Evolutionary conservation across 1,140 invertebrate species (phyloP).

Genomic region (Plectrocnemia conspersa): DNA sequence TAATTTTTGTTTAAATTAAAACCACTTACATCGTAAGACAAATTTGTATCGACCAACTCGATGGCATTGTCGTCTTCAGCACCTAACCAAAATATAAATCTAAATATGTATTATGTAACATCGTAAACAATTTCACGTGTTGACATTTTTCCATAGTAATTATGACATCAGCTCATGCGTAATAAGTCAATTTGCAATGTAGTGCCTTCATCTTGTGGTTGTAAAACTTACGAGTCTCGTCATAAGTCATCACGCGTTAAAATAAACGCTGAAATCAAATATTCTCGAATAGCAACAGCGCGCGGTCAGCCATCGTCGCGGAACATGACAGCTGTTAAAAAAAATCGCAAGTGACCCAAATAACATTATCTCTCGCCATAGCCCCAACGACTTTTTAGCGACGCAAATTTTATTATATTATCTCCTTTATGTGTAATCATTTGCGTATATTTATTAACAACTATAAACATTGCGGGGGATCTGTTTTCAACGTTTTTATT

Average conservation of each 20-base stretch:
- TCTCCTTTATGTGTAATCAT: too few species aligned
- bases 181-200: neutral
- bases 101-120: neutral
- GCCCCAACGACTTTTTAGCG: too few species aligned
- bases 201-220: too few species aligned
- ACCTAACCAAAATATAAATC: conserved; percentile 16
- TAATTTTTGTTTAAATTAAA: neutral
- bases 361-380: too few species aligned
- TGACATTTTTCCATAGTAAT: neutral
- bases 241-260: neutral
- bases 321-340: too few species aligned
- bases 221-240: neutral
- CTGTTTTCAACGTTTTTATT: neutral
- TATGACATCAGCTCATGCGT: neutral
- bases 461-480: too few species aligned
- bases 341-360: too few species aligned
- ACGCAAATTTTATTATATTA: too few species aligned
- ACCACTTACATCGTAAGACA: neutral
- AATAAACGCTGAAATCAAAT: neutral
- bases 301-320: too few species aligned
- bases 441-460: too few species aligned
- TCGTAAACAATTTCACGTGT: neutral
- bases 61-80: neutral
- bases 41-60: conserved; percentile 1
- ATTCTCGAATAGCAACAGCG: too few species aligned